Evolutionary conservation across 2,888 invertebrate genomes (phyloP), one percentile per base, ranked within the genome.

Genomic region (Drosophila testacea): DNA sequence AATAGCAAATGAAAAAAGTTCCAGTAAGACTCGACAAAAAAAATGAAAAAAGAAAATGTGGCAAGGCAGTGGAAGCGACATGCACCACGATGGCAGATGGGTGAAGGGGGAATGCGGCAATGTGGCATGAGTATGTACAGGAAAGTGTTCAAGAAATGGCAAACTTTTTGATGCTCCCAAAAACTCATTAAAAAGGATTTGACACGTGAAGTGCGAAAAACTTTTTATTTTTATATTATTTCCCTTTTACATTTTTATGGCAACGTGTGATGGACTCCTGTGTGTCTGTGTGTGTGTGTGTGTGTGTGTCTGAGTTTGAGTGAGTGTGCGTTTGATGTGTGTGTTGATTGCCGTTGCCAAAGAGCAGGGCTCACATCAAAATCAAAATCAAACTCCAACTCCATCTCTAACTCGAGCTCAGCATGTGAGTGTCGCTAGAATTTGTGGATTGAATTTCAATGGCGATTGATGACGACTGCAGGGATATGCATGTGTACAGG

Each of bases 171-270:
- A 90, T 89, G 90, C 86, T 81, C 77, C 85, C 83, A 86, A 89
- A 89, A 90, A 90, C 89, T 90, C 89, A 90, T 90, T 90, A 90
- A 90, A 90, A 90, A 88, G 89, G 90, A 90, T 90, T 90, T 90
- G 89, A 90, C 89, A 90, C 90, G 89, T 90, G 88, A 89, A 89
- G 85, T 88, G 90, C 81, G 80, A 90, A 87, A 77, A 89, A 86
- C 79, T 89, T 86, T 86, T 80, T 84, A 77, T 86, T 89, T 88
- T 88, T 87, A 81, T 86, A 88, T 86, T 86, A 86, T 81, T 86
- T 86, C 80, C 89, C 83, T 88, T 86, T 85, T 83, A 88, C 84
- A 87, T 87, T 88, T 85, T 86, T 88, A 84, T 86, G 88, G 87
- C 84, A 83, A 83, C 79, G 84, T 83, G 86, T 77, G 86, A 70